Evolutionary conservation across 2,113 vertebrate genomes (phyloP).

Genomic region (Stigmatopora argus): DNA sequence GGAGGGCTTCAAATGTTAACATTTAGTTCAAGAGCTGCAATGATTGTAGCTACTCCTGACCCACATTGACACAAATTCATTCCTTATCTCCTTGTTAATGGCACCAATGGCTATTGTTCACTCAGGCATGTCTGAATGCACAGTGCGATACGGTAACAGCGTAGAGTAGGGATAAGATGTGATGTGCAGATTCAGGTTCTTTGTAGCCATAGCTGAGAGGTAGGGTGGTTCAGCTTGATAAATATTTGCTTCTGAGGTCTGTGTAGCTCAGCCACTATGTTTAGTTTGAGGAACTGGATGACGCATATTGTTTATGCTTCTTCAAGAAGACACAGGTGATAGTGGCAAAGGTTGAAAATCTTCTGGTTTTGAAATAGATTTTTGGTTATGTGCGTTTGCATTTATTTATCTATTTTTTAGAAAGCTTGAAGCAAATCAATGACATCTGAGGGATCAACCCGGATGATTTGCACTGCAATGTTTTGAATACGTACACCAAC

Average conservation of each 20-base stretch:
- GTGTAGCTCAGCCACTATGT: slow-evolving; percentile 39
- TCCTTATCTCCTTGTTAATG: not conserved
- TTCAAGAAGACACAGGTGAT: slow-evolving; percentile 10
- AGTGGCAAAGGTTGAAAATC: not conserved
- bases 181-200: slow-evolving; percentile 21
- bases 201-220: slow-evolving; percentile 39
- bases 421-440: slow-evolving; percentile 17
- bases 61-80: not conserved
- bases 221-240: slow-evolving; percentile 36
- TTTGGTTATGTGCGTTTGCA: not conserved
- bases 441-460: not conserved
- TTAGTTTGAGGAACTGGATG: slow-evolving; percentile 1
- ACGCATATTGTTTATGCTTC: slow-evolving; percentile 25
- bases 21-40: no score
- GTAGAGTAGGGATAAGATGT: not conserved
- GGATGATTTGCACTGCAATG: not conserved
- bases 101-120: slow-evolving; percentile 14
- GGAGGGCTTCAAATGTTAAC: no score
- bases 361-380: not conserved
- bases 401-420: slow-evolving; percentile 14
- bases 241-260: slow-evolving; percentile 58
- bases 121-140: slow-evolving; percentile 19
- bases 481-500: not conserved
- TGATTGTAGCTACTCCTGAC: not conserved
- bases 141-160: slow-evolving; percentile 28